Evolutionary conservation across 2,797 vertebrate species (phyloP), one percentile per base, ranked within the genome.

Genomic region (Leptatherina wallacei): DNA sequence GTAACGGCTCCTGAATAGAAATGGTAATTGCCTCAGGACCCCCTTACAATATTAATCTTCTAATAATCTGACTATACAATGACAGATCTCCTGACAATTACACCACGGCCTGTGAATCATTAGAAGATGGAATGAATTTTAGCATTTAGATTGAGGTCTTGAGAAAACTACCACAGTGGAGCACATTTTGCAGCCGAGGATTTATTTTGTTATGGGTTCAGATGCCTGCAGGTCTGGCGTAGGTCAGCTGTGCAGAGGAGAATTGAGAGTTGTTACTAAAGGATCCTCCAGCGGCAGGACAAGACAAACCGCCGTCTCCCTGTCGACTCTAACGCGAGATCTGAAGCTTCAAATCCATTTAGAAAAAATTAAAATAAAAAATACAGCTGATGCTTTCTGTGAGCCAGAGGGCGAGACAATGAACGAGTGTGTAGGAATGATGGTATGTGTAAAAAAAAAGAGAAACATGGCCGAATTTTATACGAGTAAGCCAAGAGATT

Each of bases 1-100:
- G 73, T 22, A 77, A 38, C 73, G 52, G 80, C 80, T 51, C 5
- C 73, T 18, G 81, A 80, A 81, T 66, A 69, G 59, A 64, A 81
- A 82, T 27, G 54, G 44, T 77, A 82, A 90, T 81, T 75, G 86
- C 83, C 75, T 79, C 71, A 56, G 81, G 85, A 88, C 52, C 61
- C 24, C 66, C 75, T 85, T 77, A 54, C 82, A 83, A 84, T 86
- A 90, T 91, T 83, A 85, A 91, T 91, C 78, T 77, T 73, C 35
- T 78, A 82, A 82, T 90, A 88, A 85, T 91, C 76, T 84, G 78
- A 79, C 82, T 75, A 51, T 61, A 78, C 74, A 86, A 65, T 75
- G 80, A 82, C 69, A 59, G 65, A 87, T 88, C 83, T 86, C 81
- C 66, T 30, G 85, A 87, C 80, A 82, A 88, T 86, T 75, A 85